Conservation (phyloP, 2,797 vertebrate genomes). For the Discoglossus pictus region DNA sequence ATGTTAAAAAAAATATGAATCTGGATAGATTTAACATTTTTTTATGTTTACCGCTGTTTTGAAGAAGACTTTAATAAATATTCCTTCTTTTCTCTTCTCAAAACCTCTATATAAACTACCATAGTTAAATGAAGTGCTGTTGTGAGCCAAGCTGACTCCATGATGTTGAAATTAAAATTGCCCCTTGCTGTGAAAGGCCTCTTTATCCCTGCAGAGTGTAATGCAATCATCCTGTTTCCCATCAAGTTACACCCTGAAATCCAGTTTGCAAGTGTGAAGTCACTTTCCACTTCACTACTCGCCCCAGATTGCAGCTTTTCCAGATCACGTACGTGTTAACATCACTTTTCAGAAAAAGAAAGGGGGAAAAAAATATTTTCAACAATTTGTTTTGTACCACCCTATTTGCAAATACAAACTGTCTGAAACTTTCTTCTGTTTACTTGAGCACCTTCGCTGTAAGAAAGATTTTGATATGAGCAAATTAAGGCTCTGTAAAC, state of each 20-base stretch:
- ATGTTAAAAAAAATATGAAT: too few relatives aligned
- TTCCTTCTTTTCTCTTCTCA: too few relatives aligned
- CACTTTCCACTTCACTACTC: conserved; percentile 11
- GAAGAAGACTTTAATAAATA: too few relatives aligned
- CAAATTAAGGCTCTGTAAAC: conserved; percentile 61
- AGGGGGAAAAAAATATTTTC: conserved; percentile 33
- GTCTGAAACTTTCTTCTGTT: conserved; percentile 53
- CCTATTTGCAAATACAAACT: conserved; percentile 57
- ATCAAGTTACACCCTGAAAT: conserved; percentile 46
- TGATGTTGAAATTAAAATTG: conserved; percentile 26
- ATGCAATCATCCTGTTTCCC: conserved; percentile 44
- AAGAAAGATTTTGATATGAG: conserved; percentile 57
- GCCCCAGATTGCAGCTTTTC: conserved; percentile 26
- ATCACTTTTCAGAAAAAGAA: conserved; percentile 2
- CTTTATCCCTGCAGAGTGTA: conserved; percentile 20
- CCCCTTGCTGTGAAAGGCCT: conserved; percentile 37
- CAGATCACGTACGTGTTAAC: conserved; percentile 24
- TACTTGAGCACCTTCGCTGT: conserved; percentile 54
- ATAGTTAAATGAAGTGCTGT: conserved; percentile 7
- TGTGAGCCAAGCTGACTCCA: conserved; percentile 7
- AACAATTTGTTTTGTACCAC: conserved; percentile 48
- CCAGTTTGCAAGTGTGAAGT: conserved; percentile 38
- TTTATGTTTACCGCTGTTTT: too few relatives aligned
- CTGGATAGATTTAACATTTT: too few relatives aligned
- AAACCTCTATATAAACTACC: background rate